These are phyloP conservation scores for Rattus norvegicus DNA, from an alignment of 2,113 vertebrate genomes.

Conservation along the genomic window DNA sequence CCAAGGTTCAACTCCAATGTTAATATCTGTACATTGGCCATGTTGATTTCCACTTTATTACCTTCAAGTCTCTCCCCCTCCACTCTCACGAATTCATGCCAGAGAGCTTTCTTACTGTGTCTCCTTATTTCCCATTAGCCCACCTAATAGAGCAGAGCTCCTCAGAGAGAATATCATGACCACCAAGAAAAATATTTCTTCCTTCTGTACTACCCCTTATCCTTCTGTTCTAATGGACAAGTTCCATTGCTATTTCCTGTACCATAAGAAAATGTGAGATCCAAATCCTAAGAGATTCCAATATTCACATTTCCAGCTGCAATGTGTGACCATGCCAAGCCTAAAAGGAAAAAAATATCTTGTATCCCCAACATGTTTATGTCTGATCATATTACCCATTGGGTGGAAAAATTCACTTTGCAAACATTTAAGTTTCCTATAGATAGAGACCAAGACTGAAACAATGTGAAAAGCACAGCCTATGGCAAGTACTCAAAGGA, in stretches of 20 bases:
- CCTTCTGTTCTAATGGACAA: background rate
- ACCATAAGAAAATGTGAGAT: conserved; percentile 5
- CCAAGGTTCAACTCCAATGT: background rate
- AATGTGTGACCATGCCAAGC: background rate
- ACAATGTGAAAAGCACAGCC: background rate
- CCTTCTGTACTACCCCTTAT: background rate
- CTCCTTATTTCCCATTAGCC: background rate
- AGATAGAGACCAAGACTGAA: background rate
- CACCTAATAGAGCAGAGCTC: background rate
- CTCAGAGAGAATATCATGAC: background rate
- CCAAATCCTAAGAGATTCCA: conserved; percentile 4
- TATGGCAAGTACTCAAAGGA: background rate
- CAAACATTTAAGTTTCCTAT: conserved; percentile 38
- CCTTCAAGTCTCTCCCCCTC: background rate
- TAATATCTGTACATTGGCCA: background rate
- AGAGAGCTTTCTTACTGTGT: background rate
- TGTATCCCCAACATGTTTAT: conserved; percentile 8
- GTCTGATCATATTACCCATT: conserved; percentile 42
- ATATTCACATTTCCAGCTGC: conserved; percentile 4
- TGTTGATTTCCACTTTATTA: background rate
- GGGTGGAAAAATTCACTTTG: conserved; percentile 40
- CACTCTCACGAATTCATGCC: background rate
- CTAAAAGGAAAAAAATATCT: conserved; percentile 34
- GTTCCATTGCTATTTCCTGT: background rate
- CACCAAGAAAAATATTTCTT: background rate